Base-by-base conservation (phyloP, 1,140 invertebrate genomes). In the Papilio machaon region DNA sequence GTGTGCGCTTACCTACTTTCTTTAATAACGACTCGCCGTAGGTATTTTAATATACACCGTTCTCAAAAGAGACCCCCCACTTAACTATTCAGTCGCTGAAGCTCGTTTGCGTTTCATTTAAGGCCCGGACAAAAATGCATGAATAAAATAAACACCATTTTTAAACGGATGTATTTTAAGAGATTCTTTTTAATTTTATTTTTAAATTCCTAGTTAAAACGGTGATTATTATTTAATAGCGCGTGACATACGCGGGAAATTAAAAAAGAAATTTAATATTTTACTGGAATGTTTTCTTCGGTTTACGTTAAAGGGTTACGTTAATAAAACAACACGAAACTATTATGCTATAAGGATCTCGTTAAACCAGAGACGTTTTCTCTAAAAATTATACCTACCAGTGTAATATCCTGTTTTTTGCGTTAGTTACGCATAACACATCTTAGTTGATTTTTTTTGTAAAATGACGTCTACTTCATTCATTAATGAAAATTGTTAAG, bases 1-100 rank as follows among this genome's bases (percentile, higher is more conserved):
- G 60, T 80, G 79, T 79, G 30, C 81, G 67, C 81, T 38, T 78
- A 78, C 76, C 76, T 78, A 78, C 76, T 78, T 78, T 78, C 76
- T 78, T 78, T 78, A 78, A 78, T 78, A 78, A 78, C 76, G 35
- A 78, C 23, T 78, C 76, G 76, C 76, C 76, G 76, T 78, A 78
- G 76, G 76, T 78, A 60, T 78, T 78, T 78, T 78, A 78, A 78
- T 78, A 78, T 78, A 78, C 76, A 78, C 76, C 76, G 76, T 78
- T 78, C 52, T 43, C 76, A 78, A 78, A 78, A 78, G 76, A 58
- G 58, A 30, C 58, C 58, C 76, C 76, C 77, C 77, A 83, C 83
- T 85, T 85, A 81, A 82, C 74, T 81, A 79, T 79, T 79, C 77
- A 79, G 77, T 64, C 77, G 77, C 58, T n/a, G 60, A 79, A 60